These are phyloP conservation scores for Agonopterix subpropinquella DNA, from an alignment of 2,888 invertebrate species.

Conservation along the genomic window DNA sequence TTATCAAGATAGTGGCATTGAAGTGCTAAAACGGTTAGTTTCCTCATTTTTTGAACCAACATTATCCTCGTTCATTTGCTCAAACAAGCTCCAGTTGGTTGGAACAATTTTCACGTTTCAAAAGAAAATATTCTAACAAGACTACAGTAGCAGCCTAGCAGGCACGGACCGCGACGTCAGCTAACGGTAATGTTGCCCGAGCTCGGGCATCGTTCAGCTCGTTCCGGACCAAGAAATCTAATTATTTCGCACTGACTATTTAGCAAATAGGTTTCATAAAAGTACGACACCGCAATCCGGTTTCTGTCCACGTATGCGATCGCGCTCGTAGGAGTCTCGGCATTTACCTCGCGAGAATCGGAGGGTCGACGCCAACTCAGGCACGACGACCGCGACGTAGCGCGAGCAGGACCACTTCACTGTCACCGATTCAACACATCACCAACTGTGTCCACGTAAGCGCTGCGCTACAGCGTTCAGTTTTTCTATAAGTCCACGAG, in stretches of 20 bases:
- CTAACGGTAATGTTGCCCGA: slow-evolving; percentile 53
- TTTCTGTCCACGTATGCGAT: slow-evolving; percentile 62
- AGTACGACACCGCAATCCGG: slow-evolving; percentile 52
- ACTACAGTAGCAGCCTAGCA: slow-evolving; percentile 36
- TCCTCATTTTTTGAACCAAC: slow-evolving; percentile 31
- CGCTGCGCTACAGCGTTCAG: slow-evolving; percentile 27
- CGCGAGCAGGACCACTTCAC: slow-evolving; percentile 57
- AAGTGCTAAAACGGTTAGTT: slow-evolving; percentile 45
- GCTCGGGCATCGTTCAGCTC: slow-evolving; percentile 39
- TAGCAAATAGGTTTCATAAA: slow-evolving; percentile 38
- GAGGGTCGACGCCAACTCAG: slow-evolving; percentile 64
- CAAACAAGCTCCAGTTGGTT: neutral
- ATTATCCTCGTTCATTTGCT: neutral
- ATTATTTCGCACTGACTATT: slow-evolving; percentile 30
- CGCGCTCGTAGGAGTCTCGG: slow-evolving; percentile 52
- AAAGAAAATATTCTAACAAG: slow-evolving; percentile 19
- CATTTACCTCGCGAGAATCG: slow-evolving; percentile 65
- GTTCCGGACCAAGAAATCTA: slow-evolving; percentile 29
- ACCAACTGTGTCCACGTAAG: slow-evolving; percentile 37
- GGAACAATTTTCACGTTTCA: neutral
- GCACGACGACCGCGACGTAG: slow-evolving; percentile 60
- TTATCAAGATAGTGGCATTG: slow-evolving; percentile 64
- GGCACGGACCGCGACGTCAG: slow-evolving; percentile 46
- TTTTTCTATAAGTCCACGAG: slow-evolving; percentile 26
- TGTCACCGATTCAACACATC: slow-evolving; percentile 52